Evolutionary conservation across 2,797 vertebrate genomes (phyloP), one percentile per base, ranked within the genome.

Genomic region (Delichon dasypus): DNA sequence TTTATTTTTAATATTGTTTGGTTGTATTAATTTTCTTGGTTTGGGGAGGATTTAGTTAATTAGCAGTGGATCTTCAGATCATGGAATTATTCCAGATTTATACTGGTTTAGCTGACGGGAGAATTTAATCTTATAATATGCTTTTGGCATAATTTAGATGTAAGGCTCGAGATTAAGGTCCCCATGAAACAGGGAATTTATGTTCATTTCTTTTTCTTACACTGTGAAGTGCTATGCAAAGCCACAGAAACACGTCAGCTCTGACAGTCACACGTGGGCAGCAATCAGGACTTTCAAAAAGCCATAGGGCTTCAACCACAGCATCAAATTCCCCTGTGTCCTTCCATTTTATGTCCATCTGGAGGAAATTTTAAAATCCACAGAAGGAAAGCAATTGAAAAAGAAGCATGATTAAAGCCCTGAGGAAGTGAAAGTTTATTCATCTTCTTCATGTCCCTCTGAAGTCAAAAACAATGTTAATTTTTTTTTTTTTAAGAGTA

Each of bases 101-200:
- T 66, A 34, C 50, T 45, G 50, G 42, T 78, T 93, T 88, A 94
- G 65, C 58, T 91, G 72, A 67, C 0, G 0, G 74, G 38, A 93
- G 61, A 47, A 75, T 92, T 90, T 96, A 95, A 95, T 96, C 89
- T 78, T 80, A n/a, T 83, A 94, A 92, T 79, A 44, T 54, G 73
- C 73, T 47, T 92, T 80, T 85, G 58, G 70, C 72, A 84, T 84
- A 74, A 88, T 93, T 94, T 88, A 84, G 90, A 75, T 81, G 66
- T 93, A 75, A 88, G 65, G 36, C 66, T 96, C n/a, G 70, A 94
- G 73, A 84, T 94, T 86, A 93, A 72, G n/a, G 53, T 73, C 71
- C 51, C 50, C 27, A 18, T 48, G 88, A 86, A 91, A 44, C 19
- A 54, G 58, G 65, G 66, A 88, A 65, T 95, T 88, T 88, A 26